These are phyloP conservation scores for Papilio demoleus DNA, from an alignment of 2,888 invertebrate genomes.

Conservation along the genomic window DNA sequence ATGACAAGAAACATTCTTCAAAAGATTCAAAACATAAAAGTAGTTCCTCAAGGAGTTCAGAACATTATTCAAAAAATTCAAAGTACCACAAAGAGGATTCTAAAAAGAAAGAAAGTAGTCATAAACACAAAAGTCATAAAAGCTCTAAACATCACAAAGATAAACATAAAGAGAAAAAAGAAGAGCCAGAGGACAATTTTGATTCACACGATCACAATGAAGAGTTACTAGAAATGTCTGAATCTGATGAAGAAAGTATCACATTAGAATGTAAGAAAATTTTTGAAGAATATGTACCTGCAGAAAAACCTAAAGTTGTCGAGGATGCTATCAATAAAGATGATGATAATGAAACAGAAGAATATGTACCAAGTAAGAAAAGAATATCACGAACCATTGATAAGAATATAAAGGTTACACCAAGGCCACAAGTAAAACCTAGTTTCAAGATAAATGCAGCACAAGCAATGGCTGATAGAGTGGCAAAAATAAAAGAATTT, in stretches of 20 bases:
- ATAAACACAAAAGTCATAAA: constrained; percentile 53
- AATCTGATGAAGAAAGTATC: constrained; percentile 87
- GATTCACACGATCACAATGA: constrained; percentile 53
- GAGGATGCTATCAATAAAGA: constrained; percentile 54
- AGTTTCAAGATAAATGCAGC: constrained; percentile 84
- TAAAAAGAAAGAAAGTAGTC: constrained; percentile 53
- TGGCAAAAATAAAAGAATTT: constrained; percentile 78
- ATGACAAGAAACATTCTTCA: constrained; percentile 58
- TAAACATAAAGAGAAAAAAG: constrained; percentile 56
- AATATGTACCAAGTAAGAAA: constrained; percentile 83
- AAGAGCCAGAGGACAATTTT: constrained; percentile 56
- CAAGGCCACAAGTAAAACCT: constrained; percentile 70
- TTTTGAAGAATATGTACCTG: constrained; percentile 90
- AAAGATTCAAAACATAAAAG: constrained; percentile 52
- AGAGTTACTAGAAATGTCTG: constrained; percentile 72
- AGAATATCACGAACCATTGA: constrained; percentile 89
- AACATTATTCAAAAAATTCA: constrained; percentile 52
- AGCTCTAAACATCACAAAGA: constrained; percentile 60
- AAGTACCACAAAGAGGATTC: constrained; percentile 53
- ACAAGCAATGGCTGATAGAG: constrained; percentile 79
- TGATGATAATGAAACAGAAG: constrained; percentile 63
- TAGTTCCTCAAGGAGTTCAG: constrained; percentile 51
- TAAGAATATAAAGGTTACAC: constrained; percentile 67
- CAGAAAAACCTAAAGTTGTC: constrained; percentile 58
- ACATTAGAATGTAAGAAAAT: constrained; percentile 93